Conservation (phyloP, 23 tunicate species). For the Oikopleura dioica region DNA sequence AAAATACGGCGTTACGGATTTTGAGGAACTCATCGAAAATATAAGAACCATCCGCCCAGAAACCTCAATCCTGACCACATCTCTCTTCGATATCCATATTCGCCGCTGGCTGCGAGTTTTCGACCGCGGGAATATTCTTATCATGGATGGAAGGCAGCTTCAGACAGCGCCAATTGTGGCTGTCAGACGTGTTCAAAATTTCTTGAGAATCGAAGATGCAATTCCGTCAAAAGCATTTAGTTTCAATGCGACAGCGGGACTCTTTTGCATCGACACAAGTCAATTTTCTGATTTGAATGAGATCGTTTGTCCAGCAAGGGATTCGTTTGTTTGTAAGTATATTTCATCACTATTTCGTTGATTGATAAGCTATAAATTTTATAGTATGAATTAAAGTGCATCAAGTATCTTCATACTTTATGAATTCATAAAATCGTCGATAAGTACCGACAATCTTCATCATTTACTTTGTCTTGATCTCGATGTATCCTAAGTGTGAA, state of each 20-base stretch:
- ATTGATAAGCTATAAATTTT: too few relatives aligned
- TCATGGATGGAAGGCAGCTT: background rate
- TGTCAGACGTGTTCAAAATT: slow-evolving; percentile 11
- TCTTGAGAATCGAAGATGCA: background rate
- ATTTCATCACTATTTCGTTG: too few relatives aligned
- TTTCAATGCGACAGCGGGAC: background rate
- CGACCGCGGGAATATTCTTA: slow-evolving; percentile 3
- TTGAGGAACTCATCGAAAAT: background rate
- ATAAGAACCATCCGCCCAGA: background rate
- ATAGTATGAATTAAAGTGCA: too few relatives aligned
- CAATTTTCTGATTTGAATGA: background rate
- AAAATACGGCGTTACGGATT: background rate
- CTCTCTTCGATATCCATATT: slow-evolving; percentile 1
- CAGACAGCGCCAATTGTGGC: slow-evolving; percentile 5
- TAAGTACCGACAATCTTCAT: too few relatives aligned
- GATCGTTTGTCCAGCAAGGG: background rate
- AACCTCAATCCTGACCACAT: background rate
- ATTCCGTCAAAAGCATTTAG: background rate
- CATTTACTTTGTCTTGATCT: too few relatives aligned
- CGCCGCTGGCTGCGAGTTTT: background rate
- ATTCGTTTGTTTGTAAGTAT: background rate
- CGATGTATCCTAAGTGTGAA: too few relatives aligned
- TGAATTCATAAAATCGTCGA: too few relatives aligned
- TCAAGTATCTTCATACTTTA: too few relatives aligned
- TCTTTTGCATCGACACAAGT: background rate